Percentiles rank a stretch among this genome's conserved stretches.
These are phyloP conservation scores for Sinodicranocentrus sp. DNA, from an alignment of 2,888 invertebrate genomes.

Conservation along the genomic window DNA sequence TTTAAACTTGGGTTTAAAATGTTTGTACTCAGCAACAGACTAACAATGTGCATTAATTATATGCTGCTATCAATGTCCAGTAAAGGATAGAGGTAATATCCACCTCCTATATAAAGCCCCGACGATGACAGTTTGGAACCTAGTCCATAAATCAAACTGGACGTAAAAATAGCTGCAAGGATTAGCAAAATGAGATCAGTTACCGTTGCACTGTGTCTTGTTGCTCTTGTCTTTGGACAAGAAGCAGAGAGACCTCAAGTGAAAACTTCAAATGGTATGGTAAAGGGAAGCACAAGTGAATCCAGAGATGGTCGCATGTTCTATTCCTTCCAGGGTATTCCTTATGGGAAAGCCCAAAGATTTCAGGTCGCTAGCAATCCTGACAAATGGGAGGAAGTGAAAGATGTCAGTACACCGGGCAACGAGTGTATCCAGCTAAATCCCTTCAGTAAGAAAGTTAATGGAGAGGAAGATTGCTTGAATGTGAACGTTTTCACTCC, in stretches of 20 bases:
- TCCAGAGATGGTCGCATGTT: conserved; percentile 40
- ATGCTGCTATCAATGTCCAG: no score
- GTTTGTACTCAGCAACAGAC: no score
- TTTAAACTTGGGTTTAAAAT: no score
- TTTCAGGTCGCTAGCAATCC: conserved; percentile 58
- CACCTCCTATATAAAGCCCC: no score
- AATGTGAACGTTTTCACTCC: conserved; percentile 70
- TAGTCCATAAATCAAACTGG: no score
- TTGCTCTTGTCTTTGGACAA: conserved; percentile 40
- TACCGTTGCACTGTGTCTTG: neutral
- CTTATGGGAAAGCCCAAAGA: conserved; percentile 40
- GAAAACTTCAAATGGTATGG: conserved; percentile 17
- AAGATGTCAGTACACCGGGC: conserved; percentile 59
- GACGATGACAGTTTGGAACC: no score
- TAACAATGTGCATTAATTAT: no score
- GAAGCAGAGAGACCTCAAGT: conserved; percentile 1
- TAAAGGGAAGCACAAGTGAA: conserved; percentile 20
- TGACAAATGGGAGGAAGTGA: conserved; percentile 68
- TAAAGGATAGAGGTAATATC: no score
- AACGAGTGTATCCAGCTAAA: conserved; percentile 62
- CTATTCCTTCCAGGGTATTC: conserved; percentile 39
- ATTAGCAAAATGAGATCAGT: conserved; percentile 5
- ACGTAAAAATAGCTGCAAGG: no score
- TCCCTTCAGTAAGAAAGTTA: conserved; percentile 14
- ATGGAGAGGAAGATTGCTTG: conserved; percentile 70